Evolutionary conservation across 37 sponge, comb jelly and placozoan species (phyloP), one percentile per base, ranked within the genome.

Genomic region (Hexactinellida sp.): DNA sequence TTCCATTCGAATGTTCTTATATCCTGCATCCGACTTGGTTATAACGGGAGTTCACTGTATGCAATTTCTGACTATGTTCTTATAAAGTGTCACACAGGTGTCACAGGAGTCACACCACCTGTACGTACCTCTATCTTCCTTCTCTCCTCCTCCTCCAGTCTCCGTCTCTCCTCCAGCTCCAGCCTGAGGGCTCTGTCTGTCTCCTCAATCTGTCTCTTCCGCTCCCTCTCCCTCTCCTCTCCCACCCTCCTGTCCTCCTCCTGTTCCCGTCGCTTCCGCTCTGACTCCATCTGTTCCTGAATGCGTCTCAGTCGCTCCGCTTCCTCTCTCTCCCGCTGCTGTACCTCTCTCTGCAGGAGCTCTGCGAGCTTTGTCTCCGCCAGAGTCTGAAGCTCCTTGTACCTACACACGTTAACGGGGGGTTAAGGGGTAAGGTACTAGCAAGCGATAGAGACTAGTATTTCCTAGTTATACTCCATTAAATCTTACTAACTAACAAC

Each of bases 231-330:
- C 47, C 88, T 88, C 85, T 90, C 91, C 84, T 93, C 93, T 54
- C 38, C 82, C 38, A 38, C 55, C 54, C 90, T 87, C 37, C 97
- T 88, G 41, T 90, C 94, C 82, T 93, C 94, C 38, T 93, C 94
- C 54, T 92, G 91, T 52, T 94, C 91, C 38, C 90, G 88, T 23
- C 90, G 38, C 55, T 88, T 71, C 37, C 93, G 55, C 82, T 94
- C 91, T 38, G 84, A 86, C 88, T 94, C 95, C 95, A 93, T 92
- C 55, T 92, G 93, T 55, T 96, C 97, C 38, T 97, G 92, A 5
- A 94, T 88, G 84, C 87, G 85, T 32, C 91, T 55, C 86, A 94
- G 82, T 38, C 88, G 86, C 24, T 89, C 94, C 0, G 87, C 86
- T 37, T 97, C 94, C 55, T 91, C 92, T n/a, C 87, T 89, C 82